Conservation (phyloP, 2,888 invertebrate genomes). For the Pammene fasciana region DNA sequence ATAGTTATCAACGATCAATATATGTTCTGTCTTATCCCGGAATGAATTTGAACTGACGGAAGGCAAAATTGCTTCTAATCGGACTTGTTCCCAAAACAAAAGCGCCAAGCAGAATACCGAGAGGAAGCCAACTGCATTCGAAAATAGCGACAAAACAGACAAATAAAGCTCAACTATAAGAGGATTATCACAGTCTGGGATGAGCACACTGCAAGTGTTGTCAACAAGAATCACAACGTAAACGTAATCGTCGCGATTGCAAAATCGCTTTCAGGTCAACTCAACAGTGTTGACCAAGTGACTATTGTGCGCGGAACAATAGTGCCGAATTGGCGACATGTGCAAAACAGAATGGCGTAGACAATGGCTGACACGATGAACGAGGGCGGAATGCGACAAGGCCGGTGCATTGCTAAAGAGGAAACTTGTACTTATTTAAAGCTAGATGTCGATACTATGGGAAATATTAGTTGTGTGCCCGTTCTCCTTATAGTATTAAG, state of each 20-base stretch:
- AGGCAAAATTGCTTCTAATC: too few relatives aligned
- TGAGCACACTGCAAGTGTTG: not conserved
- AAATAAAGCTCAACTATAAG: too few relatives aligned
- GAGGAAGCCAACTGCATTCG: too few relatives aligned
- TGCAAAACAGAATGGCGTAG: conserved; percentile 16
- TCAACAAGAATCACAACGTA: conserved; percentile 21
- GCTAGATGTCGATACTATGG: not conserved
- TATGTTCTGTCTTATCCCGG: too few relatives aligned
- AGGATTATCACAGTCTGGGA: too few relatives aligned
- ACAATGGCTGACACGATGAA: conserved; percentile 24
- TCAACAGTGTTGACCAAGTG: conserved; percentile 36
- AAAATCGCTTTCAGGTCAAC: conserved; percentile 34
- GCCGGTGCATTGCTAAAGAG: conserved; percentile 27
- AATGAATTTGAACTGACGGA: too few relatives aligned
- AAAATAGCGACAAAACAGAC: too few relatives aligned
- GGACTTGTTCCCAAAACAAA: too few relatives aligned
- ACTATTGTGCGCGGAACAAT: conserved; percentile 40
- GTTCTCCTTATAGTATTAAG: too few relatives aligned
- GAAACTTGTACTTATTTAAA: conserved; percentile 7
- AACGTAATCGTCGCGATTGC: conserved; percentile 22
- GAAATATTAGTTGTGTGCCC: not conserved
- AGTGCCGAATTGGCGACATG: conserved; percentile 37
- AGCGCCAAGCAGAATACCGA: too few relatives aligned
- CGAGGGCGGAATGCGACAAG: conserved; percentile 29
- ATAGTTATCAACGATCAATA: too few relatives aligned